Evolutionary conservation across 1,140 invertebrate species (phyloP), one percentile per base, ranked within the genome.

Genomic region (Drosophila pruinosa): DNA sequence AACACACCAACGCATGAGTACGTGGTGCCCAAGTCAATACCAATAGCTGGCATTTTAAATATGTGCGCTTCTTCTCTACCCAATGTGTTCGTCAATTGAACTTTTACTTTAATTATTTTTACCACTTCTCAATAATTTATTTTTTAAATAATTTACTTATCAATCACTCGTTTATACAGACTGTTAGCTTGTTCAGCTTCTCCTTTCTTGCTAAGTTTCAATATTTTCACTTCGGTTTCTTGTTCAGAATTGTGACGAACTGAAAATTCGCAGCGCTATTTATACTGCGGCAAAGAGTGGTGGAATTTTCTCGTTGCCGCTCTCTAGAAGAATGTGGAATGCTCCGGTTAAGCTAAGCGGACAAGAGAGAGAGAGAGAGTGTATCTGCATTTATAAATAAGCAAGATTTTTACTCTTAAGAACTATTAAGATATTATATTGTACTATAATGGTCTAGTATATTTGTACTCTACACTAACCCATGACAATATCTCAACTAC

Each of bases 31-130:
- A 95, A 22, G 93, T n/a, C n/a, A n/a, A n/a, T n/a, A n/a, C n/a
- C n/a, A n/a, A n/a, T n/a, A n/a, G n/a, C n/a, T 78, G 93, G 92
- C 88, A 92, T 93, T 78, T 68, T 14, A 1, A 10, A 10, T 53
- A 3, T 7, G 31, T 24, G 2, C 10, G 4, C 70, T 43, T 3
- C n/a, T 22, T 26, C 8, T 15, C n/a, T n/a, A n/a, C n/a, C n/a
- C n/a, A n/a, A n/a, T 36, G 69, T 26, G 1, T 26, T 41, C 38
- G 2, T 38, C 0, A 4, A 14, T 34, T 52, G 45, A 4, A 3
- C 1, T 45, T 57, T 34, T 31, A 31, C 39, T 19, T 7, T 22
- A n/a, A 5, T 14, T 38, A 6, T n/a, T 48, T 39, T 7, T 53
- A n/a, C 39, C 0, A 12, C 28, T 38, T 21, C 24, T 3, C 12